Evolutionary conservation across 1,140 invertebrate genomes (phyloP).

Genomic region (Uloborus diversus): DNA sequence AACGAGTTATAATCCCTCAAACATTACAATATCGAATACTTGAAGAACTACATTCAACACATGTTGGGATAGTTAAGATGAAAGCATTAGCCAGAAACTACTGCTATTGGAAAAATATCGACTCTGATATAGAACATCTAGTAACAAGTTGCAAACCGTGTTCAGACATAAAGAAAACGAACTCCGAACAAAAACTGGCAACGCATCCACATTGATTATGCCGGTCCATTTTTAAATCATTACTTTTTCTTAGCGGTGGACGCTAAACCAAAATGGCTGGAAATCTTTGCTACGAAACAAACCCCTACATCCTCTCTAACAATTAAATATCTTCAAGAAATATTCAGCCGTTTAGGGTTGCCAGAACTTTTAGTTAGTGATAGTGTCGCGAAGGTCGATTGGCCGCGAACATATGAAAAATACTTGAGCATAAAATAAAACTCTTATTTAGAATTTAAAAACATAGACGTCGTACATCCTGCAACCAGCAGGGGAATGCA

Average conservation of each 20-base stretch:
- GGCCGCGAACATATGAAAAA: too few relatives aligned
- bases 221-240: background rate
- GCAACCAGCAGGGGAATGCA: too few relatives aligned
- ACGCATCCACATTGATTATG: constrained; percentile 16
- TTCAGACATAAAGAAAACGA: background rate
- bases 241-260: background rate
- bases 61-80: constrained; percentile 1
- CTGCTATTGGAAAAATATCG: constrained; percentile 25
- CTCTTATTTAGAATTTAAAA: too few relatives aligned
- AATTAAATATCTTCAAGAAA: background rate
- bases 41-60: background rate
- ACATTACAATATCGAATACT: background rate
- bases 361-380: too few relatives aligned
- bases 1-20: background rate
- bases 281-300: background rate
- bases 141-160: background rate
- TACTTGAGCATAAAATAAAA: too few relatives aligned
- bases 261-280: background rate
- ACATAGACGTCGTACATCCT: too few relatives aligned
- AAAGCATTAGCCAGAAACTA: constrained; percentile 1
- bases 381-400: too few relatives aligned
- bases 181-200: background rate
- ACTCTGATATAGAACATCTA: background rate
- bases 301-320: background rate
- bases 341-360: background rate